Evolutionary conservation across 2,888 invertebrate genomes (phyloP), one percentile per base, ranked within the genome.

Genomic region (Nebria salina): DNA sequence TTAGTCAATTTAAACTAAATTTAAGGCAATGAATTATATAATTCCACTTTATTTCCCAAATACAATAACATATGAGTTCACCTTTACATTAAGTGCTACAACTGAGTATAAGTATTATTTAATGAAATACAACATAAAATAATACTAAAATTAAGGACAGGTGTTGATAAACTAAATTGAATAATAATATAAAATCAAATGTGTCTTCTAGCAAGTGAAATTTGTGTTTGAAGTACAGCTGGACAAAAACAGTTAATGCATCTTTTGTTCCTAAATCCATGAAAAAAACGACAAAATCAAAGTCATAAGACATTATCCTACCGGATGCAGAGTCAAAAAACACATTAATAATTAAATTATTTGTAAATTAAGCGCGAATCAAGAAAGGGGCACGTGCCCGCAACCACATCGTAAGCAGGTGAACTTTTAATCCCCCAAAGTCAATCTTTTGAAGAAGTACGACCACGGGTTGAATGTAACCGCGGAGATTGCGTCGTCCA

Each of bases 41-140:
- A 34, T 34, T 34, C 34, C 2, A 34, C 34, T 34, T 34, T 34
- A 34, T 34, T 34, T 34, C 34, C 34, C 34, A 34, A 34, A 34
- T 34, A 34, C 34, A 34, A 34, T 34, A 34, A 34, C 5, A 4
- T 34, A 34, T 34, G 34, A 4, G 34, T 34, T 5, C 34, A 34
- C 34, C 34, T 34, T 34, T 34, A 5, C 34, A 5, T 34, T 34
- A 34, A 34, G 34, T 34, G 34, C 34, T 34, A 5, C 34, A 34
- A 34, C 34, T 34, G 5, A 34, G 34, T 34, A 72, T 26, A 26
- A 15, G 9, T 34, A 34, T 72, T 34, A 34, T 34, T 25, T 34
- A 26, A 72, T 72, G 25, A 34, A 72, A 72, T 34, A 72, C 34
- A 72, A 26, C n/a, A 9, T 72, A 34, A 15, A 26, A 7, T 72